Percentiles rank a stretch among this genome's conserved stretches.
Evolutionary conservation across 1,140 invertebrate genomes (phyloP).

Genomic region (Drosophila burlai): DNA sequence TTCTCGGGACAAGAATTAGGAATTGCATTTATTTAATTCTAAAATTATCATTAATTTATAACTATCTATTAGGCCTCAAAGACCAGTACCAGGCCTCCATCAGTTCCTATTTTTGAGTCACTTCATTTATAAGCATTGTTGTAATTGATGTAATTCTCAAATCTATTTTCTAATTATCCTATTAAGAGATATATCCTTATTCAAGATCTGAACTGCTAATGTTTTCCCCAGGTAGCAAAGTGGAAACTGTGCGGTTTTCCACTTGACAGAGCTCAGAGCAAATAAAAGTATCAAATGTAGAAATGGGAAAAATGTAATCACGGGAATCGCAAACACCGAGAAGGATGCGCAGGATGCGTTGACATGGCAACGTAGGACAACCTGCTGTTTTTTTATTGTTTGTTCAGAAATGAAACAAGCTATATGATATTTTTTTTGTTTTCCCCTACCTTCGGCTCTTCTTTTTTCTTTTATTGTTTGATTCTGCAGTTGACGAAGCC

Average conservation of each 20-base stretch:
- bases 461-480: slow-evolving; percentile 53
- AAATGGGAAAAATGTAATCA: slow-evolving; percentile 71
- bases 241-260: slow-evolving; percentile 73
- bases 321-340: slow-evolving; percentile 67
- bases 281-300: slow-evolving; percentile 77
- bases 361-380: slow-evolving; percentile 69
- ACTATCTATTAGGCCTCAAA: background rate
- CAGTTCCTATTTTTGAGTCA: background rate
- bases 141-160: background rate
- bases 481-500: slow-evolving; percentile 75
- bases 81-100: background rate
- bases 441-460: slow-evolving; percentile 9
- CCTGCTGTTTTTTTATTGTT: slow-evolving; percentile 39
- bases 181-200: background rate
- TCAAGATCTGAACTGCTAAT: background rate
- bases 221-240: slow-evolving; percentile 45
- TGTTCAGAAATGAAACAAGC: slow-evolving; percentile 71
- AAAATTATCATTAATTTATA: too few species aligned
- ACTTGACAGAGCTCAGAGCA: slow-evolving; percentile 56
- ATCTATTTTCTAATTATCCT: background rate
- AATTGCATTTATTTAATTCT: background rate
- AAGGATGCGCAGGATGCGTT: slow-evolving; percentile 46
- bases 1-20: background rate
- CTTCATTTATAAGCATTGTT: background rate
- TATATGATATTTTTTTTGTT: slow-evolving; percentile 78